Conservation (phyloP, 1,140 invertebrate species). For the Cotesia vestalis region DNA sequence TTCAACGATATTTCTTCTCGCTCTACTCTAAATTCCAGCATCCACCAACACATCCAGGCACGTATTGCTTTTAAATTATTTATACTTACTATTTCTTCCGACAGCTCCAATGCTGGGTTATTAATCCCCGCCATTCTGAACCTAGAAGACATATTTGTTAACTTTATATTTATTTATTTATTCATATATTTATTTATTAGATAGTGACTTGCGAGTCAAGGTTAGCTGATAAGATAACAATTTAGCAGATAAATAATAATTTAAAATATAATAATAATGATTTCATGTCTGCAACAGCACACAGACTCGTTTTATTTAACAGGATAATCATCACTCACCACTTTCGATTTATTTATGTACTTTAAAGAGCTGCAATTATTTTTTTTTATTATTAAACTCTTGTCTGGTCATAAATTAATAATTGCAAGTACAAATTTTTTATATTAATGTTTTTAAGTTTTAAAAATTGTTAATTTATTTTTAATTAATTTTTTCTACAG, state of each 20-base stretch:
- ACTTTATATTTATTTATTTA: neutral
- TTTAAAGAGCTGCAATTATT: conserved; percentile 1
- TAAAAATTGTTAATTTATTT: too few species aligned
- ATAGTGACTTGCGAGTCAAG: conserved; percentile 22
- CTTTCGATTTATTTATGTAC: conserved; percentile 43
- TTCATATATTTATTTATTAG: neutral
- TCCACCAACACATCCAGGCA: too few species aligned
- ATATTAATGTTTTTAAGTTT: too few species aligned
- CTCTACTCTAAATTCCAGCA: too few species aligned
- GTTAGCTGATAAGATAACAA: conserved; percentile 41
- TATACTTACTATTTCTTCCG: conserved; percentile 30
- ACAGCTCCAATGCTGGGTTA: conserved; percentile 38
- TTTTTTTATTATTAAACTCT: neutral
- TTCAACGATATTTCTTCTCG: too few species aligned
- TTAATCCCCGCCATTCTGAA: conserved; percentile 41
- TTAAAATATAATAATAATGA: too few species aligned
- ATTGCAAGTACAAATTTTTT: too few species aligned
- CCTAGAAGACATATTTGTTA: conserved; percentile 30
- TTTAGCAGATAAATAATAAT: too few species aligned
- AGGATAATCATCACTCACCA: conserved; percentile 44
- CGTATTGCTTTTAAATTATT: neutral
- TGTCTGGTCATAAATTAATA: neutral
- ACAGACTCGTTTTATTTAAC: conserved; percentile 30
- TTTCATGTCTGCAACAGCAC: conserved; percentile 28
- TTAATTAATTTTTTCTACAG: too few species aligned